Conservation (phyloP, 1,140 invertebrate genomes). For the Danaus plexippus region DNA sequence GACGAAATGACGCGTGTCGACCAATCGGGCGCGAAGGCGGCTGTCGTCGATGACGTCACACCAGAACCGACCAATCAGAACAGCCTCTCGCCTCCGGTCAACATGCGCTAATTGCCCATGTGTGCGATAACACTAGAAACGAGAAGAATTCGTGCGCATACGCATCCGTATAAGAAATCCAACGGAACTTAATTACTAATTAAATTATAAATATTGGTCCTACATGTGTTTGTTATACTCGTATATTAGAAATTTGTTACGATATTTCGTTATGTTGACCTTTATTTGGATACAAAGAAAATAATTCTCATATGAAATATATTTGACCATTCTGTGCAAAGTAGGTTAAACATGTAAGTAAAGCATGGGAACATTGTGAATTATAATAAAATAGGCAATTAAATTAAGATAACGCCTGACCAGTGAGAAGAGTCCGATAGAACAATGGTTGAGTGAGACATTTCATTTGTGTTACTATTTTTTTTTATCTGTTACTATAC, state of each 20-base stretch:
- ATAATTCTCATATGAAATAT: conserved; percentile 10
- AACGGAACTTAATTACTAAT: too few species aligned
- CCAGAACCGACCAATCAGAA: conserved; percentile 50
- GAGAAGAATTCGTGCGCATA: conserved; percentile 54
- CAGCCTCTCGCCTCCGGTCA: conserved; percentile 64
- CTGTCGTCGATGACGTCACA: conserved; percentile 63
- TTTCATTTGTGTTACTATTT: conserved; percentile 26
- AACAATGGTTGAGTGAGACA: conserved; percentile 39
- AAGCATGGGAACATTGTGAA: conserved; percentile 41
- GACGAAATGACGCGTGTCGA: conserved; percentile 69
- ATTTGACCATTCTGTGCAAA: conserved; percentile 1
- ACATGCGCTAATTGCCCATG: conserved; percentile 70
- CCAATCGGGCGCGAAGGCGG: conserved; percentile 67
- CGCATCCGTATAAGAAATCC: conserved; percentile 30
- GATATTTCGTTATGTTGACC: neutral
- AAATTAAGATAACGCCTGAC: conserved; percentile 44
- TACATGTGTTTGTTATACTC: too few species aligned
- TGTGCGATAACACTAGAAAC: conserved; percentile 64
- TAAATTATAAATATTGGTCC: too few species aligned
- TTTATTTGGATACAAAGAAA: conserved; percentile 6
- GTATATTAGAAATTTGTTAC: too few species aligned
- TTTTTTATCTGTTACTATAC: neutral
- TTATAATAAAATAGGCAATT: conserved; percentile 49
- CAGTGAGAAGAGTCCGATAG: conserved; percentile 40
- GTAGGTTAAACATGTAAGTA: conserved; percentile 32